These are phyloP conservation scores for Rhopilema esculentum DNA, from an alignment of 30 jellyfish, hydroid and myxozoan species.

Conservation along the genomic window DNA sequence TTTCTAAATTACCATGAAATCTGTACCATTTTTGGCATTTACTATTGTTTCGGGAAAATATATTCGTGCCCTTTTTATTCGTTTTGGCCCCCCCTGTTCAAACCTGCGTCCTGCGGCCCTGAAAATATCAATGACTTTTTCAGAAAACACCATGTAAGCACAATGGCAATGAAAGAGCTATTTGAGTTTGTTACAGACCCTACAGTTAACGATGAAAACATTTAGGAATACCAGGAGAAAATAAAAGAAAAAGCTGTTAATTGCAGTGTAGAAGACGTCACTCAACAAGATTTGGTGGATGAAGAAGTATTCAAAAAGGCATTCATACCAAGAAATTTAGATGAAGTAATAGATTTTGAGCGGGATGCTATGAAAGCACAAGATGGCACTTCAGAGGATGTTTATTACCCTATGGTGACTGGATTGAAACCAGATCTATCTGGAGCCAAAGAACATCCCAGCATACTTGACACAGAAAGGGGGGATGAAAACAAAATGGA, in stretches of 20 bases:
- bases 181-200: slow-evolving; percentile 98
- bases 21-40: no score
- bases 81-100: no score
- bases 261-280: slow-evolving; percentile 55
- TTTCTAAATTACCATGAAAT: no score
- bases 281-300: slow-evolving; percentile 72
- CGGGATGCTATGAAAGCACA: slow-evolving; percentile 77
- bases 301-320: slow-evolving; percentile 97
- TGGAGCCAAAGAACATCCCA: slow-evolving; percentile 88
- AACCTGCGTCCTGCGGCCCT: no score
- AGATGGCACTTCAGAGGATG: slow-evolving; percentile 77
- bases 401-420: slow-evolving; percentile 83
- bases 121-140: slow-evolving; percentile 88
- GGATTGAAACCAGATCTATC: slow-evolving; percentile 87
- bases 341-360: slow-evolving; percentile 92
- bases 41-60: no score
- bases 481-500: not conserved
- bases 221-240: slow-evolving; percentile 75
- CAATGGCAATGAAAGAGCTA: slow-evolving; percentile 92
- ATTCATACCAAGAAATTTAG: slow-evolving; percentile 89
- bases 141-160: slow-evolving; percentile 75
- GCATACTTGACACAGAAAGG: slow-evolving; percentile 31
- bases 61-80: no score
- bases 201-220: slow-evolving; percentile 74
- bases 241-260: slow-evolving; percentile 72